Conservation (phyloP, 35 echinoderm and acorn worm genomes). For the Holothuria glaberrima region DNA sequence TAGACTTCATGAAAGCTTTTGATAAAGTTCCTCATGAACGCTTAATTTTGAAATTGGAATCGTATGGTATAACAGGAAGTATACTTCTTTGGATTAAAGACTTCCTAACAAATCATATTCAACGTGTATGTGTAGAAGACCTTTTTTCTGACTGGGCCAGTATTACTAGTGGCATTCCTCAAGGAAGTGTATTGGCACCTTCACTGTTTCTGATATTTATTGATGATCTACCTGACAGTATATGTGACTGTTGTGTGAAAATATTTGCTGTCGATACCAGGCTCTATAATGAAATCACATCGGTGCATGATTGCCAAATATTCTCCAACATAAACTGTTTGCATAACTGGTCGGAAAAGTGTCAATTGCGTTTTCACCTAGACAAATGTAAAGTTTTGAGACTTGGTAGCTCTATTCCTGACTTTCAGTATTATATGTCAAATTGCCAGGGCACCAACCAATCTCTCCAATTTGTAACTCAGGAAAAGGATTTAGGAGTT, state of each 20-base stretch:
- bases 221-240: neutral
- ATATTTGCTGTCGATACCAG: neutral
- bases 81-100: no score
- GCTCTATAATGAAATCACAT: neutral
- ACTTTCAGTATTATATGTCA: neutral
- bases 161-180: neutral
- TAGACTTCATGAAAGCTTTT: neutral
- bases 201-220: no score
- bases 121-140: no score
- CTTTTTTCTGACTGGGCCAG: neutral
- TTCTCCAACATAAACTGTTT: neutral
- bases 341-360: no score
- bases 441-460: neutral
- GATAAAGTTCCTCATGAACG: neutral
- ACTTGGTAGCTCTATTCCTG: neutral
- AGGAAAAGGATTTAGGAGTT: neutral
- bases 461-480: neutral
- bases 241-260: no score
- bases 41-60: constrained; percentile 16
- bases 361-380: neutral
- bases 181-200: neutral
- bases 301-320: neutral
- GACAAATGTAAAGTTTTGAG: neutral
- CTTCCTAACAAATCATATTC: no score
- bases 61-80: neutral